Evolutionary conservation across 2,888 invertebrate species (phyloP), one percentile per base, ranked within the genome.

Genomic region (Lasioglossum calceatum): DNA sequence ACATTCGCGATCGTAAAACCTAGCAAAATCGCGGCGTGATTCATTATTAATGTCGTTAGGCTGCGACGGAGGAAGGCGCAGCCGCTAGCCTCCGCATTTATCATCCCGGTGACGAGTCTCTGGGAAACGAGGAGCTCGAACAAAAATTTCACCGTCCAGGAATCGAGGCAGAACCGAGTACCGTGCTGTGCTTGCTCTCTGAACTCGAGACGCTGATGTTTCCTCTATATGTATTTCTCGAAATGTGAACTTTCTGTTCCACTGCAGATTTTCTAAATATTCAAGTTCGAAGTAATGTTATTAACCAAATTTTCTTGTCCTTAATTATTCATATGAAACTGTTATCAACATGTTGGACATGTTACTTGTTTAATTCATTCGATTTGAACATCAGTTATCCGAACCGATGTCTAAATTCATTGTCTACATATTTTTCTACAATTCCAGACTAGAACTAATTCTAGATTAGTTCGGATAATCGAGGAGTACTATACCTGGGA

Each of bases 1-100:
- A n/a, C 78, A 61, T n/a, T 77, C 76, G 71, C 82, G n/a, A 79
- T 88, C 88, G 58, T 88, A 81, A 86, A 90, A 90, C 78, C 77
- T 82, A 36, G 87, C 87, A 36, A 84, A 84, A 88, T 88, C 82
- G 73, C 78, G 39, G 67, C 71, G 76, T 86, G 84, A 89, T 88
- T 82, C 85, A 87, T 89, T 89, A 81, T 87, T 80, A 87, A 84
- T 70, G 78, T 54, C 67, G 77, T 81, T 81, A 70, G 61, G 70
- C 58, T 72, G 32, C 27, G 23, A 50, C 71, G 73, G 47, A 50
- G 71, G 42, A 86, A 78, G 83, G 87, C 27, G 79, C 71, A 85
- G 86, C 82, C 77, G 61, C 67, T 78, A 36, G 77, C 32, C 64
- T 4, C 64, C 58, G 39, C 79, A 54, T 79, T 82, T 84, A 79